Evolutionary conservation across 1,140 invertebrate genomes (phyloP), one percentile per base, ranked within the genome.

Genomic region (Trichogramma pretiosum): DNA sequence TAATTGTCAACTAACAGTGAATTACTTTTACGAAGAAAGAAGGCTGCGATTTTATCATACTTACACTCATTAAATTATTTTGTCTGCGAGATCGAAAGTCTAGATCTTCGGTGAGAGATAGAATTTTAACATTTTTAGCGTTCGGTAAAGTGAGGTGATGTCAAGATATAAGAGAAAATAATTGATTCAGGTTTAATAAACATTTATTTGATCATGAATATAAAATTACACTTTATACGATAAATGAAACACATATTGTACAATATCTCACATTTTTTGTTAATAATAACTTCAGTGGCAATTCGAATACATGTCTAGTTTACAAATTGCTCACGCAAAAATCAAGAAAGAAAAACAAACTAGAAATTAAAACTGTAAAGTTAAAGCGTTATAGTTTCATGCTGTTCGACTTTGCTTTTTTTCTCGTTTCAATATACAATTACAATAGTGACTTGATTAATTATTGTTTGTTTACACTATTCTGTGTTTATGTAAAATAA

Each of bases 201-300:
- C 57, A 64, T 68, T 65, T 67, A 68, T 70, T 67, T 61, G 55
- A 44, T 61, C 45, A 56, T 60, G 61, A 64, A 68, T 68, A 67
- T 65, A 66, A 67, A 68, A 68, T 66, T 69, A 65, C 58, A 67
- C 60, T 53, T 55, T 63, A 41, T 46, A 56, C 53, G 57, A 63
- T 67, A 66, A 57, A 64, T 60, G 57, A 59, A 64, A 62, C 54
- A 58, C 54, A 40, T 69, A 68, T 66, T 51, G 57, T 69, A 69
- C 65, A 69, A 66, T 67, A 69, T 68, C 61, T 67, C 59, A 68
- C 65, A 67, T 53, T 48, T 50, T 51, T 53, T 41, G 46, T 42
- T 5, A 42, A n/a, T n/a, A n/a, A n/a, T n/a, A n/a, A n/a, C n/a
- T n/a, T n/a, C n/a, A n/a, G n/a, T n/a, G n/a, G n/a, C n/a, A n/a